Percentiles rank a stretch among this genome's conserved stretches.
Conservation (phyloP, 2,888 invertebrate species). For the Abscondita cerata region DNA sequence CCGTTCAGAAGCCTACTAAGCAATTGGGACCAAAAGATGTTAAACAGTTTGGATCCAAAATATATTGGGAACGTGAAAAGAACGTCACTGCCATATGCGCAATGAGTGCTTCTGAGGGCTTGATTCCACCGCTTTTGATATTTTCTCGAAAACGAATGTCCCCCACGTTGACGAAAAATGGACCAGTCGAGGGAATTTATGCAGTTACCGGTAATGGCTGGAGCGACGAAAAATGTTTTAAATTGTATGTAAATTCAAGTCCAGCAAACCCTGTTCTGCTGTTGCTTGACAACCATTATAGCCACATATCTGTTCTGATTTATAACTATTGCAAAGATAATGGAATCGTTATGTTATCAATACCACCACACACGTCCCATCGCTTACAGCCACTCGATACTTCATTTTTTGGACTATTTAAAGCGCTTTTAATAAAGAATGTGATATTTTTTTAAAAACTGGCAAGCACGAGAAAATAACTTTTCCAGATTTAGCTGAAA, state of each 20-base stretch:
- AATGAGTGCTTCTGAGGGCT: constrained; percentile 1
- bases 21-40: too few species aligned
- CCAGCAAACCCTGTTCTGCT: background rate
- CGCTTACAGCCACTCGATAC: background rate
- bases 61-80: too few species aligned
- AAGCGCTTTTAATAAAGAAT: background rate
- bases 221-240: background rate
- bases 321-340: too few species aligned
- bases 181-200: background rate
- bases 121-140: background rate
- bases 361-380: background rate
- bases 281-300: too few species aligned
- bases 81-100: constrained; percentile 2
- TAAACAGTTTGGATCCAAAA: constrained; percentile 3
- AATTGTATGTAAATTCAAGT: background rate
- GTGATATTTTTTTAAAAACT: background rate
- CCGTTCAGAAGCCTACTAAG: too few species aligned
- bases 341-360: background rate
- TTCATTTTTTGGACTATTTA: background rate
- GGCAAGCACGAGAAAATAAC: background rate
- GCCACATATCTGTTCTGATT: too few species aligned
- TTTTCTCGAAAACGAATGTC: constrained; percentile 2
- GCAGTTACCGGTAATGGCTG: constrained; percentile 1
- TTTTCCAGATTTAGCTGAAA: constrained; percentile 3
- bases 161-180: background rate